Conservation (phyloP, 2,888 invertebrate genomes). For the Melieria crassipennis region DNA sequence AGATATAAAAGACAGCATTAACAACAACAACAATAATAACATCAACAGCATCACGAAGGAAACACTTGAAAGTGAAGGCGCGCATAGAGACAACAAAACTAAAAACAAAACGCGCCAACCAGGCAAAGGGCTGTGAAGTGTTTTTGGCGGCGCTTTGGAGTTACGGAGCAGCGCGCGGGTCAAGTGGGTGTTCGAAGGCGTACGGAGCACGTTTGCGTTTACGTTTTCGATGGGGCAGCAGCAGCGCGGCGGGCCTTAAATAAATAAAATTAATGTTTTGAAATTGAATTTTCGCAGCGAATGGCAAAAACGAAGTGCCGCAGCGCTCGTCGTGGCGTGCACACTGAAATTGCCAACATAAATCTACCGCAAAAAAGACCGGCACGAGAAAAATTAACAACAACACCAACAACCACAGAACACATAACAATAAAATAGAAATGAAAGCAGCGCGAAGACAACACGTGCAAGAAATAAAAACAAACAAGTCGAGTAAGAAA, state of each 20-base stretch:
- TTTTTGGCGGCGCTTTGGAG: neutral
- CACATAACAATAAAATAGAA: conserved; percentile 8
- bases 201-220: too few relatives aligned
- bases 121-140: neutral
- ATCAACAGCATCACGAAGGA: neutral
- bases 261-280: conserved; percentile 41
- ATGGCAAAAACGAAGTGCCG: neutral
- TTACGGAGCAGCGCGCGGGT: too few relatives aligned
- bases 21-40: neutral
- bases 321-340: conserved; percentile 30
- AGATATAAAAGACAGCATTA: neutral
- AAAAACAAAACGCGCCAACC: neutral
- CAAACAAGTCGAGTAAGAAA: too few relatives aligned
- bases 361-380: conserved; percentile 18
- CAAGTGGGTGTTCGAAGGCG: too few relatives aligned
- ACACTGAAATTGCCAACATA: conserved; percentile 38
- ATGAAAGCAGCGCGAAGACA: neutral
- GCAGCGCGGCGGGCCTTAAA: neutral
- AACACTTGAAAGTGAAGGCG: neutral
- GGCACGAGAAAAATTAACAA: too few relatives aligned
- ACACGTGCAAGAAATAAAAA: too few relatives aligned
- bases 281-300: conserved; percentile 35
- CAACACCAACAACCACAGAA: too few relatives aligned
- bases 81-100: neutral
- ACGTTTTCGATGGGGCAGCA: too few relatives aligned